Evolutionary conservation across 2,888 invertebrate genomes (phyloP).

Genomic region (Strigamia maritima): DNA sequence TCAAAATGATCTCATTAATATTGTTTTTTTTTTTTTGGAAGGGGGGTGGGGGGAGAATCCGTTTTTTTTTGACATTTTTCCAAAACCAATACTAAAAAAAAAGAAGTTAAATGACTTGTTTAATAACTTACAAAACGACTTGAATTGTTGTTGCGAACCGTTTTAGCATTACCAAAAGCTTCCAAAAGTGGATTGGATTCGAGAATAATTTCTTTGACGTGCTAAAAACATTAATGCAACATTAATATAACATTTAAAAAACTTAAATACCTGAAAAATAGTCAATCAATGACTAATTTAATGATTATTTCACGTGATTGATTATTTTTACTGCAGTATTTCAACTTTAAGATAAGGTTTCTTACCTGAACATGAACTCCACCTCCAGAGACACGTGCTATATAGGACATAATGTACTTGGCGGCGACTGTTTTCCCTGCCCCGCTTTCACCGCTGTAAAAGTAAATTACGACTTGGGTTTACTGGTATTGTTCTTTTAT

Average conservation of each 20-base stretch:
- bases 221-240: slow-evolving; percentile 49
- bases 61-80: not conserved
- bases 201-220: slow-evolving; percentile 65
- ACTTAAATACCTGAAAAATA: too few species aligned
- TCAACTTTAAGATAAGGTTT: not conserved
- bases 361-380: slow-evolving; percentile 60
- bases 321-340: not conserved
- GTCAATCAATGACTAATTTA: too few species aligned
- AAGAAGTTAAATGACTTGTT: not conserved
- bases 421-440: slow-evolving; percentile 68
- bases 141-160: slow-evolving; percentile 65
- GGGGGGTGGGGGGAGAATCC: too few species aligned
- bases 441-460: slow-evolving; percentile 63
- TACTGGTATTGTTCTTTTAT: too few species aligned
- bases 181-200: slow-evolving; percentile 67
- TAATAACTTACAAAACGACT: slow-evolving; percentile 62
- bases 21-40: too few species aligned
- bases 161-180: slow-evolving; percentile 68
- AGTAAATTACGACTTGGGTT: slow-evolving; percentile 1
- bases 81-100: not conserved
- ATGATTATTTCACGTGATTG: too few species aligned
- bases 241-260: too few species aligned
- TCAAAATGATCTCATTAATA: too few species aligned
- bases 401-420: slow-evolving; percentile 66
- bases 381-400: slow-evolving; percentile 64